Base-by-base conservation (phyloP, 2,888 invertebrate species). In the Limenitis camilla region DNA sequence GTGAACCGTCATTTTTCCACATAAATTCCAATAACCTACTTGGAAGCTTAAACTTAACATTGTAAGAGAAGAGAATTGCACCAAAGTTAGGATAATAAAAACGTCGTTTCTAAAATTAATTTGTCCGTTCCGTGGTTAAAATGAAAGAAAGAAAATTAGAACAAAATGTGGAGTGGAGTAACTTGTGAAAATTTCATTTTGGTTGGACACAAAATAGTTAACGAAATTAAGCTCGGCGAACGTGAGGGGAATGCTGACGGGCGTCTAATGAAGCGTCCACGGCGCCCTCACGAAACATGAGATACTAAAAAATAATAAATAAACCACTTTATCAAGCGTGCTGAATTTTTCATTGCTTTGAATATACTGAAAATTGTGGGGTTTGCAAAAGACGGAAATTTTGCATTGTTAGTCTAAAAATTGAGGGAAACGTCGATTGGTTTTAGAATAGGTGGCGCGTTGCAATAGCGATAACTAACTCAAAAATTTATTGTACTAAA, bases 201-300 rank as follows among this genome's bases (percentile, higher is more conserved):
- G 62, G 63, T 72, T 65, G 74, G 72, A 74, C 74, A 75, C 76
- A 76, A 78, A 79, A 80, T 77, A 74, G 78, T 80, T 81, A 81
- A 80, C 74, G 72, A 68, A 77, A 81, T 82, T 79, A 81, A 78
- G 72, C 66, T 45, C 36, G 41, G 41, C 33, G 33, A 38, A 54
- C 53, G 53, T 54, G 53, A 50, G 45, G 41, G 10, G 50, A 54
- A 54, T 54, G 32, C 38, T 38, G 50, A 54, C 45, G 44, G 35
- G 41, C 43, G 38, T 50, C 50, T 54, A 54, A 50, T 50, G 53
- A 54, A 50, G 41, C 50, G 38, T 40, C 44, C 19, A 19, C 19
- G 49, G 39, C 53, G 35, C 49, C 19, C 51, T 40, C 52, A 41
- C 52, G 46, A 52, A 52, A 51, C 44, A 51, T 45, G 44, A 45